Evolutionary conservation across 2,888 invertebrate genomes (phyloP).

Genomic region (Diarsia dahlii): DNA sequence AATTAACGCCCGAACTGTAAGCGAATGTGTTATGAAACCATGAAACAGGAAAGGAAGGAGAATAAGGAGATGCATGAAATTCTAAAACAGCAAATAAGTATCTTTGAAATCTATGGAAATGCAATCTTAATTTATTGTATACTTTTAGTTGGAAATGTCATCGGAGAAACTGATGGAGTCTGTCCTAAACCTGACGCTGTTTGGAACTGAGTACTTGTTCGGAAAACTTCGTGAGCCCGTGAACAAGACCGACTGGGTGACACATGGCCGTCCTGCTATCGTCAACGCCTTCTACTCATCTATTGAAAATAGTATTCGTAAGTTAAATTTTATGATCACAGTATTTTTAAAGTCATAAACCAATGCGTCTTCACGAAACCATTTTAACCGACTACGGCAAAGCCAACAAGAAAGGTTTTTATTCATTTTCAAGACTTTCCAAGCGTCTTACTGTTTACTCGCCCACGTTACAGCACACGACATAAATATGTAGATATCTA

Average conservation of each 20-base stretch:
- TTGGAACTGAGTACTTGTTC: constrained; percentile 95
- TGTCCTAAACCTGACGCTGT: constrained; percentile 94
- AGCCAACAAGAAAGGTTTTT: too few relatives aligned
- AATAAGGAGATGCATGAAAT: too few relatives aligned
- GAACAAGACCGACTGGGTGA: constrained; percentile 96
- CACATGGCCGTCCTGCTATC: constrained; percentile 95
- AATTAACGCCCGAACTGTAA: background rate
- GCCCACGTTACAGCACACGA: background rate
- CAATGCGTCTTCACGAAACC: too few relatives aligned
- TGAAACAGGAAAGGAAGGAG: too few relatives aligned
- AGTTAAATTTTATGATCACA: constrained; percentile 80
- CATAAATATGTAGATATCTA: background rate
- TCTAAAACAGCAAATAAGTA: too few relatives aligned
- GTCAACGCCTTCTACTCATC: constrained; percentile 97
- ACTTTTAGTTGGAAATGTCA: constrained; percentile 92
- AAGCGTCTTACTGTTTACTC: too few relatives aligned
- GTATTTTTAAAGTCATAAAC: too few relatives aligned
- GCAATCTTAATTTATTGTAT: background rate
- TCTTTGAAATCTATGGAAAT: background rate
- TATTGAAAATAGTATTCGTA: constrained; percentile 96
- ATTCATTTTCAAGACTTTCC: too few relatives aligned
- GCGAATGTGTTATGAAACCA: background rate
- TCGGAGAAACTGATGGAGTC: constrained; percentile 94
- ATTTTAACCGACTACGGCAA: too few relatives aligned
- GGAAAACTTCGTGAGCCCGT: constrained; percentile 94